Conservation (phyloP, 2,797 vertebrate species). For the Cryptoblepharus egeriae region DNA sequence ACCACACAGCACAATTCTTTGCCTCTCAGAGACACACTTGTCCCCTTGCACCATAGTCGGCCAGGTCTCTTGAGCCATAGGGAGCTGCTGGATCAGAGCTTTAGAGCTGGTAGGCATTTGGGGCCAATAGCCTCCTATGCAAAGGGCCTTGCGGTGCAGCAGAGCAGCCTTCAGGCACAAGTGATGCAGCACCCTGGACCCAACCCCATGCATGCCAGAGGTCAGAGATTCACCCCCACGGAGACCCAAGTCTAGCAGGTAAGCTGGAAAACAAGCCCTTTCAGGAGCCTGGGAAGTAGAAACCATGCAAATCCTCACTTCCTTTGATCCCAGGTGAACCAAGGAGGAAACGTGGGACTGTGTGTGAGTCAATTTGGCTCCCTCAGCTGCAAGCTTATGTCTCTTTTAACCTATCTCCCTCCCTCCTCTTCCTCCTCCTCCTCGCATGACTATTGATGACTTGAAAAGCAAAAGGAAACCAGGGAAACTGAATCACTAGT, state of each 20-base stretch:
- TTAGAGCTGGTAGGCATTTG: too few relatives aligned
- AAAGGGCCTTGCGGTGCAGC: too few relatives aligned
- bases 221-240: neutral
- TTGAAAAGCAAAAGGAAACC: neutral
- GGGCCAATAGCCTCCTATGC: too few relatives aligned
- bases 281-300: constrained; percentile 46
- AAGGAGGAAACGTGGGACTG: neutral
- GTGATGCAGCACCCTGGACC: neutral
- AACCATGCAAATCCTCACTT: constrained; percentile 39
- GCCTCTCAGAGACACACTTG: neutral
- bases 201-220: neutral
- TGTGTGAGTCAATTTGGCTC: constrained; percentile 39
- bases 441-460: constrained; percentile 20
- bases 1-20: neutral
- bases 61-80: too few relatives aligned
- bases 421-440: too few relatives aligned
- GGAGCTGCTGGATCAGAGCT: neutral
- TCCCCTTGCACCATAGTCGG: neutral
- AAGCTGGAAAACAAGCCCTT: constrained; percentile 12
- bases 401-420: too few relatives aligned
- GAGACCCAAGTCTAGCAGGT: neutral
- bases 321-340: constrained; percentile 42
- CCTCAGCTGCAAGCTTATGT: neutral
- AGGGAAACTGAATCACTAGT: constrained; percentile 37
- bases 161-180: too few relatives aligned